These are phyloP conservation scores for Tipula lateralis DNA, from an alignment of 2,888 invertebrate species.

Conservation along the genomic window DNA sequence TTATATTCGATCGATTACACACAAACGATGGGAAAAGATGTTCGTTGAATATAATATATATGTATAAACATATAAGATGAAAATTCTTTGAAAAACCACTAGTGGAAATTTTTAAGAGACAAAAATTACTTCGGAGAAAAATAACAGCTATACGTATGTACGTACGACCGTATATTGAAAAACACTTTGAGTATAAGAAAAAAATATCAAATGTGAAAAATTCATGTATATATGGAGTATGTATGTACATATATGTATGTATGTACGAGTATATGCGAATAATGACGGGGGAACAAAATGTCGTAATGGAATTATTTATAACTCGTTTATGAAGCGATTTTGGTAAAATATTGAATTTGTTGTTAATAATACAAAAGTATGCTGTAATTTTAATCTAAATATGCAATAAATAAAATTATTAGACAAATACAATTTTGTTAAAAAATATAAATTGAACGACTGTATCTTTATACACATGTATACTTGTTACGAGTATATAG, in stretches of 20 bases:
- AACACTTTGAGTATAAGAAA: not conserved
- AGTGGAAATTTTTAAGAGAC: not conserved
- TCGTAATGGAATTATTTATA: constrained; percentile 24
- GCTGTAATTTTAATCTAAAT: not conserved
- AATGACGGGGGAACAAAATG: constrained; percentile 19
- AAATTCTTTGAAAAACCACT: not conserved
- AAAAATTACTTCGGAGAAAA: not conserved
- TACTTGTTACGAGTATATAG: not conserved
- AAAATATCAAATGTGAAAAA: not conserved
- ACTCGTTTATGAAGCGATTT: not conserved
- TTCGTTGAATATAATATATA: not conserved
- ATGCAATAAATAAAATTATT: not conserved
- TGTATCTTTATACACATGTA: not conserved
- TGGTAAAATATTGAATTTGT: constrained; percentile 14
- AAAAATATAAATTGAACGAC: not conserved
- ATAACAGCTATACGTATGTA: not conserved
- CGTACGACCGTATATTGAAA: not conserved
- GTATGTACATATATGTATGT: not conserved
- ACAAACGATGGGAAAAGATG: not conserved
- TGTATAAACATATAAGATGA: not conserved
- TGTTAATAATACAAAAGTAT: not conserved
- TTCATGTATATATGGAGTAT: not conserved
- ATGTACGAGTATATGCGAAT: not conserved
- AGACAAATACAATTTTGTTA: not conserved
- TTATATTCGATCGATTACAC: not conserved